Conservation (phyloP, 2,797 vertebrate genomes). For the Alca torda region DNA sequence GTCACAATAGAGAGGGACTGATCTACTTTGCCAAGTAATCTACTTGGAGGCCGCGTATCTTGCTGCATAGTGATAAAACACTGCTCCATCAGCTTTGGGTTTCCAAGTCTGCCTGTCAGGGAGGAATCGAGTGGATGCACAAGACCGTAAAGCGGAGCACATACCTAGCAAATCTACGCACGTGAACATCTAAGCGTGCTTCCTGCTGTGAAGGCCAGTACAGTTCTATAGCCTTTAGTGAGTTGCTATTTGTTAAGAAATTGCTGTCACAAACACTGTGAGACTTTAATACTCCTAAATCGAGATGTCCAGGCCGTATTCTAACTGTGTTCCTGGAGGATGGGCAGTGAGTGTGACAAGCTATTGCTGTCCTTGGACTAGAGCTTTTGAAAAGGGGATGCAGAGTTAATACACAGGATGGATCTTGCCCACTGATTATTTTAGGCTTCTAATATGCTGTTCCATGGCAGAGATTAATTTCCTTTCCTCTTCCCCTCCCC, state of each 20-base stretch:
- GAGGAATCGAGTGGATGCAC: neutral
- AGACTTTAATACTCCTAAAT: neutral
- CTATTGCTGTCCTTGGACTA: neutral
- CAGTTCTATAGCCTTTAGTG: neutral
- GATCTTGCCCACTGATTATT: neutral
- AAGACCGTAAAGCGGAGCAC: neutral
- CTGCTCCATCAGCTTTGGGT: neutral
- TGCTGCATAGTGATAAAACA: neutral
- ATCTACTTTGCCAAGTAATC: constrained; percentile 3
- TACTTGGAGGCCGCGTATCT: neutral
- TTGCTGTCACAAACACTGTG: neutral
- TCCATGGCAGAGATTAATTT: neutral
- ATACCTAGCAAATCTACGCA: neutral
- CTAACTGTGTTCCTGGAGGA: neutral
- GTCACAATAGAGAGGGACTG: neutral
- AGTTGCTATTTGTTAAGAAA: neutral
- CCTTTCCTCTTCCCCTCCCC: too few relatives aligned
- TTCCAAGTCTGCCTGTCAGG: neutral
- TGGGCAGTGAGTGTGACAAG: too few relatives aligned
- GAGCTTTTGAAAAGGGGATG: neutral
- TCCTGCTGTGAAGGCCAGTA: neutral
- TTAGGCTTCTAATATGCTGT: neutral
- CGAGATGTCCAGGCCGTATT: neutral
- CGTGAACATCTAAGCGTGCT: neutral
- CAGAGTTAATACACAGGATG: neutral